phyloP scores from a whole-genome alignment of 2,888 invertebrate species.

The Athalia cordata region DNA sequence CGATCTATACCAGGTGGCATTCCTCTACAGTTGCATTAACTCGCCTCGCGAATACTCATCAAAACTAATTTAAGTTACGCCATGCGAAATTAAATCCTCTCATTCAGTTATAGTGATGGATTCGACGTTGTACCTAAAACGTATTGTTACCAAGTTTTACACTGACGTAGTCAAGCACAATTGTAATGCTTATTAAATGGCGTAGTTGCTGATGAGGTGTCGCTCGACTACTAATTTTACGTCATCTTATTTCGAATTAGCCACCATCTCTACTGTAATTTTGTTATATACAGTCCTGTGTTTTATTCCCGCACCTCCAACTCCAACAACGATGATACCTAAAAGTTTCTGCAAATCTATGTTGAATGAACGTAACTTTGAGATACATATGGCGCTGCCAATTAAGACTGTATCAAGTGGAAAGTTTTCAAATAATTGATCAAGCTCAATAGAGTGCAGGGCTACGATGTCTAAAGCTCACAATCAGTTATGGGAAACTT shows the following conservation, averaged over 20 bases:
- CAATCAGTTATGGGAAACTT: no score
- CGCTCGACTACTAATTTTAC: conserved; percentile 21
- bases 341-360: no score
- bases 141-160: conserved; percentile 22
- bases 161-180: conserved; percentile 14
- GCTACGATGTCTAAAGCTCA: no score
- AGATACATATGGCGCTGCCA: no score
- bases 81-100: conserved; percentile 40
- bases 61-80: conserved; percentile 42
- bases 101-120: conserved; percentile 17
- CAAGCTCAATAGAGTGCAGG: no score
- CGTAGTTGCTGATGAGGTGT: background rate
- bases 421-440: no score
- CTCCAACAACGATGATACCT: background rate
- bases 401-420: no score
- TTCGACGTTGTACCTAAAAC: conserved; percentile 10
- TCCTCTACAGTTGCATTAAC: conserved; percentile 26
- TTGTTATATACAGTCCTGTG: background rate
- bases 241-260: background rate
- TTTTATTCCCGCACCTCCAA: background rate
- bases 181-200: conserved; percentile 18
- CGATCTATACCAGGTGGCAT: conserved; percentile 14
- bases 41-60: conserved; percentile 25
- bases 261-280: background rate
- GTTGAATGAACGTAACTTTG: no score